Evolutionary conservation across 1,140 invertebrate genomes (phyloP), one percentile per base, ranked within the genome.

Genomic region (Tetraneura akinire): DNA sequence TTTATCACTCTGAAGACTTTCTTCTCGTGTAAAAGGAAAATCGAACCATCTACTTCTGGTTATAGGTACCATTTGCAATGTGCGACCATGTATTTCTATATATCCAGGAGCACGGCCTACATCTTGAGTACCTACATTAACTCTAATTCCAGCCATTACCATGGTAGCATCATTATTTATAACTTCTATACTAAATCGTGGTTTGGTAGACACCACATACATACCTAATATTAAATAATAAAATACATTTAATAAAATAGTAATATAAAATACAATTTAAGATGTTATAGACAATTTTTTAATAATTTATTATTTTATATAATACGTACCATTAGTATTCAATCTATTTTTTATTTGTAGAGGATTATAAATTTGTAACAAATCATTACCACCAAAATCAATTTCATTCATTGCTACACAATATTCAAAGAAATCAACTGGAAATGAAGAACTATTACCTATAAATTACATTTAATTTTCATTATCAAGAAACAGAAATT

Each of bases 351-450:
- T 98, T 3, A 98, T 90, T 85, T 98, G 97, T n/a, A 92, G 90
- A 0, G 92, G 91, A 85, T 98, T 98, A 84, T 99, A 98, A 55
- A 98, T 92, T 87, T 98, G 96, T 0, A 98, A 86, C 0, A 98
- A 86, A 87, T 98, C 97, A 86, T 96, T 96, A 3, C 97, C 97
- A 29, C 96, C 96, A 85, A 94, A 98, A 85, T 98, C 97, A 1
- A 98, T 91, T 83, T 98, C 96, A 83, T 91, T 93, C 89, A 98
- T 91, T 11, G 91, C 88, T 80, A 92, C 91, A 85, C 96, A 98
- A 84, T 97, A 93, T 86, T 99, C 97, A 86, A 98, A 98, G 87
- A 98, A 98, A 85, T 99, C 97, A 29, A 97, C 92, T 0, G 96
- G 95, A 84, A 98, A 98, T 16, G 90, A 88, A 1, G 89, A 85